Conservation (phyloP, 1,140 invertebrate species). For the Colletes latitarsis region DNA sequence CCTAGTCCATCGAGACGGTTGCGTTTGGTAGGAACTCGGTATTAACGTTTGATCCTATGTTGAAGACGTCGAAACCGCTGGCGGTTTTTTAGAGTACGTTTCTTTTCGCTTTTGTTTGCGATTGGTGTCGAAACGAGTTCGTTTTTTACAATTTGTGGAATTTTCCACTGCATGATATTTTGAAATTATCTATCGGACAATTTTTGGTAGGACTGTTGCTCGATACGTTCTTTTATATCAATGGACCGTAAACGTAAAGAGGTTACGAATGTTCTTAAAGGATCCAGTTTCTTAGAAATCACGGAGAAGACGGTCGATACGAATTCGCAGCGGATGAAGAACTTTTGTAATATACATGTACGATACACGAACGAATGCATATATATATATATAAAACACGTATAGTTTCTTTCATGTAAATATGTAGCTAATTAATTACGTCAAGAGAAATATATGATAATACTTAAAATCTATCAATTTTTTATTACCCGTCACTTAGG, state of each 20-base stretch:
- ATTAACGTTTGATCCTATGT: neutral
- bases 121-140: too few species aligned
- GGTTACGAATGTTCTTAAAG: neutral
- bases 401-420: conserved; percentile 69
- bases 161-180: neutral
- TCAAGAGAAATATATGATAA: conserved; percentile 67
- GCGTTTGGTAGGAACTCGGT: neutral
- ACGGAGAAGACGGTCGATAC: neutral
- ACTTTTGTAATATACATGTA: conserved; percentile 73
- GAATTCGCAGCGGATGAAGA: conserved; percentile 13
- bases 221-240: neutral
- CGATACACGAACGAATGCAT: conserved; percentile 53
- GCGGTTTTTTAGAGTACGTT: conserved; percentile 7
- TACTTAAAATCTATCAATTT: conserved; percentile 26
- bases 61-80: conserved; percentile 9
- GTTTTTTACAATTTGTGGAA: too few species aligned
- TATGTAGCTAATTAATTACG: conserved; percentile 71
- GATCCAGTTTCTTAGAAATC: conserved; percentile 22
- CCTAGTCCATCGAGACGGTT: neutral
- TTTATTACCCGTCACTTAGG: neutral
- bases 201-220: too few species aligned
- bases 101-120: neutral
- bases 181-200: neutral
- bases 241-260: too few species aligned
- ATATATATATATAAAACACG: conserved; percentile 51